A percentile compares a stretch with the other conserved stretches of the same genome.
phyloP scores from a whole-genome alignment of 2,888 invertebrate genomes.

The Clivina fossor region DNA sequence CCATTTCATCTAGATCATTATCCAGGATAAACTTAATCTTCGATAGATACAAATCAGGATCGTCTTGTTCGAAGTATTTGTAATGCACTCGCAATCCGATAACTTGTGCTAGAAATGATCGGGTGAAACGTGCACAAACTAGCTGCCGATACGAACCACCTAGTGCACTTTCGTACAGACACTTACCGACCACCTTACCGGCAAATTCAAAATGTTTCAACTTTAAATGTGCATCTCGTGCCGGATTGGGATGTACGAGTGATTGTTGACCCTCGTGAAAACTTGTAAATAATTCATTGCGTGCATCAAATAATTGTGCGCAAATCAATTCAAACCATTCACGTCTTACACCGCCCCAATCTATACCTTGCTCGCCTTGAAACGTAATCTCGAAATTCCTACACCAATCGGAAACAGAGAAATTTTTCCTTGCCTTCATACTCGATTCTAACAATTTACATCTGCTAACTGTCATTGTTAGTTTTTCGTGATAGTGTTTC shows the following conservation, averaged over 20 bases:
- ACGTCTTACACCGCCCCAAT: slow-evolving; percentile 90
- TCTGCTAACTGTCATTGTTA: slow-evolving; percentile 78
- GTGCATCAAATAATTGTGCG: slow-evolving; percentile 82
- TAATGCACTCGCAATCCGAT: slow-evolving; percentile 92
- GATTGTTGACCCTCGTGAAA: slow-evolving; percentile 86
- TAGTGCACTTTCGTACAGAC: slow-evolving; percentile 89
- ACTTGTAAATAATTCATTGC: slow-evolving; percentile 78
- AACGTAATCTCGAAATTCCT: slow-evolving; percentile 91
- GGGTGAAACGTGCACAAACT: slow-evolving; percentile 85
- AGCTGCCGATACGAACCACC: slow-evolving; percentile 87
- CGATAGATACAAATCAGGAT: slow-evolving; percentile 89
- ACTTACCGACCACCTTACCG: slow-evolving; percentile 92
- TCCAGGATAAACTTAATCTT: slow-evolving; percentile 92
- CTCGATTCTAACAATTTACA: slow-evolving; percentile 79
- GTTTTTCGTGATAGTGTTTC: slow-evolving; percentile 83
- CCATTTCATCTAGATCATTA: slow-evolving; percentile 78
- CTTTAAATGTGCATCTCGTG: slow-evolving; percentile 75
- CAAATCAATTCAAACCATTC: slow-evolving; percentile 95
- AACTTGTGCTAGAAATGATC: slow-evolving; percentile 91
- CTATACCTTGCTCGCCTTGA: slow-evolving; percentile 94
- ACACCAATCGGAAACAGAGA: slow-evolving; percentile 90
- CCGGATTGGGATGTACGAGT: slow-evolving; percentile 86
- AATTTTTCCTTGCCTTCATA: slow-evolving; percentile 83
- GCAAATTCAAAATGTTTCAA: slow-evolving; percentile 91
- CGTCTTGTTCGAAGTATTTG: slow-evolving; percentile 95